phyloP scores from a whole-genome alignment of 2,888 invertebrate genomes.

The Prenolepis imparis region DNA sequence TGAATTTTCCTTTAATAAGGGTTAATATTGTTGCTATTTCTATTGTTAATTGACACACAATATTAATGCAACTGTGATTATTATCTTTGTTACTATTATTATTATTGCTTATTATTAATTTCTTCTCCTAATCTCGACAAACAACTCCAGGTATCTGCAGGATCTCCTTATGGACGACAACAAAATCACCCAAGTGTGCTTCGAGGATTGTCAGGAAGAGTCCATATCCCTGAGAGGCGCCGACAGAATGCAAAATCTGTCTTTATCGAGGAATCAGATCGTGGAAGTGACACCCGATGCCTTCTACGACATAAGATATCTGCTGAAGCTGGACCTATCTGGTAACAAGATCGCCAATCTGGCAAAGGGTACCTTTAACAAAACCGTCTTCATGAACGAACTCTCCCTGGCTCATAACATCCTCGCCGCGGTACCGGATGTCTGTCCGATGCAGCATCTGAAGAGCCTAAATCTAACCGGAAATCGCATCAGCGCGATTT shows the following conservation, averaged over 20 bases:
- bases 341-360: slow-evolving; percentile 46
- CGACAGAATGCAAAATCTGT: not conserved
- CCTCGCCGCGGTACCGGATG: slow-evolving; percentile 34
- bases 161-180: slow-evolving; percentile 71
- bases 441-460: not conserved
- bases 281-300: slow-evolving; percentile 13
- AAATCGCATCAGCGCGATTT: slow-evolving; percentile 29
- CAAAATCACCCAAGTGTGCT: slow-evolving; percentile 63
- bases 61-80: not conserved
- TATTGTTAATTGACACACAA: not conserved
- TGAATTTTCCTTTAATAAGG: not conserved
- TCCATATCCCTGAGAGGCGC: slow-evolving; percentile 37
- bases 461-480: slow-evolving; percentile 27
- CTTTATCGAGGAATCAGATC: slow-evolving; percentile 26
- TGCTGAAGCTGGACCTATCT: slow-evolving; percentile 40
- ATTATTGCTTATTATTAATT: not conserved
- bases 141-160: slow-evolving; percentile 42
- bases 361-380: not conserved
- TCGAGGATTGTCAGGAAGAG: slow-evolving; percentile 45
- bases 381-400: rapidly evolving
- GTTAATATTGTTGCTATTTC: not conserved
- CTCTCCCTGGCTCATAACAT: slow-evolving; percentile 42
- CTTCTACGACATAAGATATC: not conserved
- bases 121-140: not conserved
- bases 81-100: not conserved